phyloP scores from a whole-genome alignment of 2,113 vertebrate species.

The Cyrtonyx montezumae region DNA sequence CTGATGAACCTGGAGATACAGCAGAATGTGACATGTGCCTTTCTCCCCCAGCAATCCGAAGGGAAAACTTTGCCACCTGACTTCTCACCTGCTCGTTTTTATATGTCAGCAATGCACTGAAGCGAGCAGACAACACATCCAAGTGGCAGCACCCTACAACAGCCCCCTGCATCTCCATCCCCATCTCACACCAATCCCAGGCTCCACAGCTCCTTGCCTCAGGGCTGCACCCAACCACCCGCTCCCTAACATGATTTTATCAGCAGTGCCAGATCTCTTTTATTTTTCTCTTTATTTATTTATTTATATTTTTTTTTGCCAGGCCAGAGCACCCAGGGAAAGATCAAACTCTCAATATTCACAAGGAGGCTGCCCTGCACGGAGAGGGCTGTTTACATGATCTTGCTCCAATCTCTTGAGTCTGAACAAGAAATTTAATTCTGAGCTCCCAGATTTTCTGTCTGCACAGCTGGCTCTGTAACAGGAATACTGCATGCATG shows the following conservation, averaged over 20 bases:
- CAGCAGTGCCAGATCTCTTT: background rate
- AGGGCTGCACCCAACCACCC: background rate
- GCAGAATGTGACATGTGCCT: rapidly evolving
- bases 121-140: rapidly evolving
- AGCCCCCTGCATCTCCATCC: background rate
- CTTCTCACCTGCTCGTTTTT: background rate
- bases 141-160: background rate
- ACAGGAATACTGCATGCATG: slow-evolving; percentile 39
- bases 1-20: rapidly evolving
- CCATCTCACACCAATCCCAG: background rate
- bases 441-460: slow-evolving; percentile 22
- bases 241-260: background rate
- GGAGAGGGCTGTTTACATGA: background rate
- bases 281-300: too few relatives aligned
- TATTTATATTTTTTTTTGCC: background rate
- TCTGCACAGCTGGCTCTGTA: slow-evolving; percentile 18
- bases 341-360: background rate
- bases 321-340: background rate
- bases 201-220: background rate
- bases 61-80: background rate
- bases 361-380: background rate
- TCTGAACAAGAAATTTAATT: slow-evolving; percentile 18
- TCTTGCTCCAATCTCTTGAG: slow-evolving; percentile 11
- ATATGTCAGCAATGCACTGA: background rate
- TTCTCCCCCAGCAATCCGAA: background rate